Conservation (phyloP, 2,888 invertebrate genomes). For the Phoronis australis region DNA sequence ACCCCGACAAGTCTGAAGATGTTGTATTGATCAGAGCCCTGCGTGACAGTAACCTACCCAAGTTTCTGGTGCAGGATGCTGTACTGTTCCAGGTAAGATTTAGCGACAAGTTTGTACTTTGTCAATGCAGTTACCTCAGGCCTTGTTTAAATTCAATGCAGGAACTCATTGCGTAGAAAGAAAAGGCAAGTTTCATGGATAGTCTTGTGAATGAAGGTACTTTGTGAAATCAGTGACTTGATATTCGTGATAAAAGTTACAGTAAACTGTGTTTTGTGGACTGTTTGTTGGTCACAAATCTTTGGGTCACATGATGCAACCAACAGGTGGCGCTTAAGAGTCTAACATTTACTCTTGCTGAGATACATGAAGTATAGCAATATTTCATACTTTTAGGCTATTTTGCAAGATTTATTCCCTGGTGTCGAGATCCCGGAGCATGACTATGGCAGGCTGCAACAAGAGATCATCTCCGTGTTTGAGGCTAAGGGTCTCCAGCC, state of each 20-base stretch:
- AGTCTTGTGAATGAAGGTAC: too few relatives aligned
- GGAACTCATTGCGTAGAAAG: too few relatives aligned
- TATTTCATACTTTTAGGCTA: conserved; percentile 60
- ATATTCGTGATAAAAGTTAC: too few relatives aligned
- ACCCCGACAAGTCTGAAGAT: conserved; percentile 78
- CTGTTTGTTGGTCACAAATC: too few relatives aligned
- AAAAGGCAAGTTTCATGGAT: too few relatives aligned
- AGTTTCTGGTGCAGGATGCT: conserved; percentile 80
- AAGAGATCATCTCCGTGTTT: conserved; percentile 58
- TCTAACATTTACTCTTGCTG: too few relatives aligned
- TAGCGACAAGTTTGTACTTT: background rate
- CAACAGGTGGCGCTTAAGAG: too few relatives aligned
- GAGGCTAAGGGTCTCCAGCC: conserved; percentile 59
- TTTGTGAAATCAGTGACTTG: too few relatives aligned
- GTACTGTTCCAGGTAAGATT: conserved; percentile 65
- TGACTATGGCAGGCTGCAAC: conserved; percentile 70
- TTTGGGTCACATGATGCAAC: too few relatives aligned
- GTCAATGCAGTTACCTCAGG: background rate
- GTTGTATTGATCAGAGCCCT: conserved; percentile 72
- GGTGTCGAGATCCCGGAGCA: conserved; percentile 72
- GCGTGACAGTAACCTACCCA: conserved; percentile 83
- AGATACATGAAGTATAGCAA: too few relatives aligned
- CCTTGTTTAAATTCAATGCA: too few relatives aligned
- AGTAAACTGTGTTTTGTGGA: too few relatives aligned
- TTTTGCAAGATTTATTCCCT: conserved; percentile 84